These are phyloP conservation scores for Brachyistius frenatus DNA, from an alignment of 2,113 vertebrate genomes.

Conservation along the genomic window DNA sequence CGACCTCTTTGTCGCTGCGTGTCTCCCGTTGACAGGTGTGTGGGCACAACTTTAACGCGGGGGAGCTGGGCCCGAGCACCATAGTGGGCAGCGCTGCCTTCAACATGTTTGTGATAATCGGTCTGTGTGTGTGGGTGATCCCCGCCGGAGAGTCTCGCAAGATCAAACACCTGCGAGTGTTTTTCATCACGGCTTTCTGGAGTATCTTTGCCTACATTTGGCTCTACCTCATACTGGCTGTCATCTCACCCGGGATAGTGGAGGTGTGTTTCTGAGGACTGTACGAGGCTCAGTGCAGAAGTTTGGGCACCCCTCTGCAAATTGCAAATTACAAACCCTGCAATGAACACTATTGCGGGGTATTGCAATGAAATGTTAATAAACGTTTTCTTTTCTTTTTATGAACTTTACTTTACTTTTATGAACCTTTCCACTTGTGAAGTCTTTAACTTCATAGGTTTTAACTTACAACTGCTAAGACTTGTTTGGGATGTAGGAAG, in stretches of 20 bases:
- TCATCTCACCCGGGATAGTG: conserved; percentile 93
- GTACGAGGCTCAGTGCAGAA: no score
- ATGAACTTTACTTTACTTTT: no score
- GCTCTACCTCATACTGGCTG: conserved; percentile 95
- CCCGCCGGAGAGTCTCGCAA: conserved; percentile 90
- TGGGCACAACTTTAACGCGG: conserved; percentile 93
- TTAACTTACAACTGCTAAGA: no score
- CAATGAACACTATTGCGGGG: no score
- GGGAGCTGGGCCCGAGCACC: conserved; percentile 91
- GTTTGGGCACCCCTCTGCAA: background rate
- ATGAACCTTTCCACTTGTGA: no score
- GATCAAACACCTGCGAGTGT: conserved; percentile 94
- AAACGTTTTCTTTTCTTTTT: no score
- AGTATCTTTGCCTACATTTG: conserved; percentile 98
- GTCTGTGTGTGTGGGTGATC: conserved; percentile 91
- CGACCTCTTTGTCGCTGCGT: background rate
- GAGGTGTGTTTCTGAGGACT: conserved; percentile 76
- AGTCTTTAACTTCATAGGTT: no score
- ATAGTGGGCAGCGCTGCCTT: conserved; percentile 97
- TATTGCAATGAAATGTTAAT: no score
- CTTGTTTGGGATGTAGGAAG: no score
- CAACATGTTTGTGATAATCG: conserved; percentile 98
- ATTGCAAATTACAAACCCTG: background rate
- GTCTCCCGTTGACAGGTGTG: conserved; percentile 83
- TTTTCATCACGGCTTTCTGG: conserved; percentile 95